Percentiles rank a stretch among this genome's conserved stretches.
phyloP scores from a whole-genome alignment of 2,888 invertebrate species.

The Crocallis elinguaria region DNA sequence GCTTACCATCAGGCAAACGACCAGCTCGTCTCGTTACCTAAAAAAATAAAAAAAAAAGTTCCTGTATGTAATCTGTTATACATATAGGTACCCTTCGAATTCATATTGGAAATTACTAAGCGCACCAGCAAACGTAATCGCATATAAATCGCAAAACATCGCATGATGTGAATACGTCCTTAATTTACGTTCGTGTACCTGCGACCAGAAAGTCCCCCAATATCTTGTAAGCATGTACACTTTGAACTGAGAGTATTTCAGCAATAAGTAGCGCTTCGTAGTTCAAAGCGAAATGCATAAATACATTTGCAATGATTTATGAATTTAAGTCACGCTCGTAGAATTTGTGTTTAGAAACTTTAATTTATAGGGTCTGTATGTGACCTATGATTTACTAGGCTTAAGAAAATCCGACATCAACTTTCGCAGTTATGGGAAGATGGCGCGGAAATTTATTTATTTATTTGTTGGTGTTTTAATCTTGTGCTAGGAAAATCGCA shows the following conservation, averaged over 20 bases:
- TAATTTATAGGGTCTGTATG: not conserved
- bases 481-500: too few species aligned
- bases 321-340: conserved; percentile 21
- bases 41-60: too few species aligned
- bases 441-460: too few species aligned
- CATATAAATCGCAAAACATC: not conserved
- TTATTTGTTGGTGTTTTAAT: too few species aligned
- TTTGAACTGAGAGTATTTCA: conserved; percentile 8
- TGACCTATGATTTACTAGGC: not conserved
- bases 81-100: not conserved
- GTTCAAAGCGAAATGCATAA: not conserved
- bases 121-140: not conserved
- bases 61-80: not conserved
- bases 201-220: conserved; percentile 39
- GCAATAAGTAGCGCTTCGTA: conserved; percentile 22
- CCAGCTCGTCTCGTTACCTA: too few species aligned
- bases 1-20: too few species aligned
- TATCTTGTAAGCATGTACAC: conserved; percentile 32
- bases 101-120: not conserved
- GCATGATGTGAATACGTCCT: conserved; percentile 32
- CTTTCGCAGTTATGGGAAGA: too few species aligned
- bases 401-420: not conserved
- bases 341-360: not conserved
- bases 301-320: conserved; percentile 15
- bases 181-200: conserved; percentile 52